Evolutionary conservation across 1,140 invertebrate genomes (phyloP).

Genomic region (Macrobrachium rosenbergii): DNA sequence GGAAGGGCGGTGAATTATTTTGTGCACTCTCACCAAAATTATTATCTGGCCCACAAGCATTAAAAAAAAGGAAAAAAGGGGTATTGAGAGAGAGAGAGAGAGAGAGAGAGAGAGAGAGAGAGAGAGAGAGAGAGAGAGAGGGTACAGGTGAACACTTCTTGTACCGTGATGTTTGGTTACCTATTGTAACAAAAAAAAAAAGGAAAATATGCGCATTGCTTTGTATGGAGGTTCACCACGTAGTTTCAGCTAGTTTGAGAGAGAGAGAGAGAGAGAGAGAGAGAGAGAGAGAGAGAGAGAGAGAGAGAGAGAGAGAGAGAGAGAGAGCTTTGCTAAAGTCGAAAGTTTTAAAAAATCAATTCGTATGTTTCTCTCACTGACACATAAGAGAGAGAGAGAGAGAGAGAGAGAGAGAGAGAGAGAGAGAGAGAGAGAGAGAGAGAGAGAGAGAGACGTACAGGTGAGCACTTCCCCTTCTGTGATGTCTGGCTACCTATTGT

Average conservation of each 20-base stretch:
- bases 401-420: conserved; percentile 29
- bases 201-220: background rate
- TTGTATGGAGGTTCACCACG: too few species aligned
- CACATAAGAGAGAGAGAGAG: conserved; percentile 29
- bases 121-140: background rate
- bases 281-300: too few species aligned
- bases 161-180: background rate
- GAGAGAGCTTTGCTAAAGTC: too few species aligned
- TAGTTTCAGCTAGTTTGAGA: background rate
- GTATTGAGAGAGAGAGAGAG: background rate
- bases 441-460: conserved; percentile 31
- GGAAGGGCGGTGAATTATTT: too few species aligned
- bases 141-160: too few species aligned
- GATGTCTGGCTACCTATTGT: too few species aligned
- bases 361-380: too few species aligned
- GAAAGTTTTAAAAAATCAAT: too few species aligned
- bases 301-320: too few species aligned
- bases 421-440: conserved; percentile 28
- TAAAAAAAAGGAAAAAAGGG: background rate
- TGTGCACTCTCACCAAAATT: too few species aligned
- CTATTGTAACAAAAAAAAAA: background rate
- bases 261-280: conserved; percentile 27
- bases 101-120: conserved; percentile 1
- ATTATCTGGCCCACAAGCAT: too few species aligned
- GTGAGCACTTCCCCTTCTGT: too few species aligned